Conservation (phyloP, 1,140 invertebrate genomes). For the Platorchestia sp. region DNA sequence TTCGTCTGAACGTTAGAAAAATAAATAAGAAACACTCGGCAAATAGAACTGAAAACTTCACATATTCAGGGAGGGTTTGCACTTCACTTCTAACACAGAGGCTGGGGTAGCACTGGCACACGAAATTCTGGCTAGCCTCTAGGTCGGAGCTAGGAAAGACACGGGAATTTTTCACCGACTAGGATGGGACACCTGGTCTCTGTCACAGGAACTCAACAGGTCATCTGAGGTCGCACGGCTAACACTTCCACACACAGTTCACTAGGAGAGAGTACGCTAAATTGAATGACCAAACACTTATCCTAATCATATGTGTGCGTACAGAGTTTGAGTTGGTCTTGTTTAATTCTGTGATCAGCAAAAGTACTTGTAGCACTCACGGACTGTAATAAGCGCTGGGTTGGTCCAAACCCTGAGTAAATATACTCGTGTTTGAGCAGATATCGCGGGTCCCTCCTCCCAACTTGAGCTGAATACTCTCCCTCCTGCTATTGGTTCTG, state of each 20-base stretch:
- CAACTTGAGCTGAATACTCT: constrained; percentile 48
- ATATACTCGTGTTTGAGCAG: constrained; percentile 67
- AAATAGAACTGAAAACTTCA: not conserved
- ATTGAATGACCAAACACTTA: constrained; percentile 68
- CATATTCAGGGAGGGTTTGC: constrained; percentile 18
- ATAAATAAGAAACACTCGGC: constrained; percentile 56
- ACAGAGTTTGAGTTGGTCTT: constrained; percentile 66
- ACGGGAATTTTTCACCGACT: constrained; percentile 6
- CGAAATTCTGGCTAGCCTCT: constrained; percentile 13
- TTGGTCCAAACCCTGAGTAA: constrained; percentile 67
- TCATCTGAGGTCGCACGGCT: constrained; percentile 57
- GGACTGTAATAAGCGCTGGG: constrained; percentile 67
- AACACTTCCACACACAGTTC: constrained; percentile 66
- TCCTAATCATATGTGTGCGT: constrained; percentile 68
- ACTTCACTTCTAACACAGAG: constrained; percentile 37
- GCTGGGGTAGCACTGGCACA: constrained; percentile 39
- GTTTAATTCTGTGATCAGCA: constrained; percentile 68
- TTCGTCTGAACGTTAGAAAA: constrained; percentile 55
- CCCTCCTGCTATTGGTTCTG: not conserved
- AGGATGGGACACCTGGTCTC: constrained; percentile 55
- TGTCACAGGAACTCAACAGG: constrained; percentile 61
- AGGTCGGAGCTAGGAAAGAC: constrained; percentile 35
- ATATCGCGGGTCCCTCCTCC: constrained; percentile 50
- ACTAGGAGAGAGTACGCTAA: constrained; percentile 63
- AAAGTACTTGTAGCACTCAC: constrained; percentile 67